Conservation (phyloP, 2,888 invertebrate species). For the Byasa hedistus region DNA sequence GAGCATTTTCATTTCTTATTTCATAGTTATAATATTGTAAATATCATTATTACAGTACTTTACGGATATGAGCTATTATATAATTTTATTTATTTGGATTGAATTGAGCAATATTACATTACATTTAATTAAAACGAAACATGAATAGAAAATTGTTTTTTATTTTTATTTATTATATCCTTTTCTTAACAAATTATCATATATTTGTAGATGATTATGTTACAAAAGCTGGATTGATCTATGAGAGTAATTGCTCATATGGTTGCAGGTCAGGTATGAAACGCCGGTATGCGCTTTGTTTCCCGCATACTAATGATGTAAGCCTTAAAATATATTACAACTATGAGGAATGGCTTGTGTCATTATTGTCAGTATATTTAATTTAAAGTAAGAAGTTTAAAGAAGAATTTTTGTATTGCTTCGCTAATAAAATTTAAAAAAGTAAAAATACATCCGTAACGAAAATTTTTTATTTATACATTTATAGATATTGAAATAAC, state of each 20-base stretch:
- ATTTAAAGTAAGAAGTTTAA: not conserved
- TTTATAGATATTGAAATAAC: no score
- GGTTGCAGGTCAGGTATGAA: constrained; percentile 52
- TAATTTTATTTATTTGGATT: constrained; percentile 73
- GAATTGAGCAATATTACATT: constrained; percentile 77
- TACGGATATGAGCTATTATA: constrained; percentile 53
- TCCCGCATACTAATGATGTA: constrained; percentile 68
- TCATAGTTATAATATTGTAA: constrained; percentile 31
- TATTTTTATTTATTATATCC: constrained; percentile 1
- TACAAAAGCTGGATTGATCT: constrained; percentile 6
- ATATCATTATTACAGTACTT: constrained; percentile 70
- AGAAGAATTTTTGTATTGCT: no score
- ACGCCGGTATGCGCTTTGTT: constrained; percentile 47
- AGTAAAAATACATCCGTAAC: no score
- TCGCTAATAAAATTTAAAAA: no score
- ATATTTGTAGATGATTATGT: not conserved
- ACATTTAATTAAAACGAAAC: constrained; percentile 71
- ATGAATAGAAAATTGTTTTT: constrained; percentile 41
- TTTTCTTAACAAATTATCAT: not conserved
- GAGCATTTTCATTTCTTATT: constrained; percentile 1
- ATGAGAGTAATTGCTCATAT: constrained; percentile 40
- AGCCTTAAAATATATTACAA: constrained; percentile 52
- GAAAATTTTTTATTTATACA: no score
- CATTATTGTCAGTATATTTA: not conserved
- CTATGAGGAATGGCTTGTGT: not conserved